Percentiles rank a stretch among this genome's conserved stretches.
Conservation (phyloP, 2,888 invertebrate species). For the Andrena bucephala region DNA sequence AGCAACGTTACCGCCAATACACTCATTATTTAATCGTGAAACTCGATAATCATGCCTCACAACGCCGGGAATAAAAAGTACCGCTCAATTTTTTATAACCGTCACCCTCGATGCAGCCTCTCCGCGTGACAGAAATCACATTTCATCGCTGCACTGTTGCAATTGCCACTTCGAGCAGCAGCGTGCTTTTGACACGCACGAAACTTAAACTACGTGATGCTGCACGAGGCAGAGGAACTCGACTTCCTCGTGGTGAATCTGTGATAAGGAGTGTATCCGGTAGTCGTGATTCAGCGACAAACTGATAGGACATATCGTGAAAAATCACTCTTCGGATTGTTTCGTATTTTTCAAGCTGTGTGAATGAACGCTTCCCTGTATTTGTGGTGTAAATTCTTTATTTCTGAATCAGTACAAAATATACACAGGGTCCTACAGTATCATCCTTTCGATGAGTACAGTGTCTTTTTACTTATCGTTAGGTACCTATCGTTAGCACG, state of each 20-base stretch:
- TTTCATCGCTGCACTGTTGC: neutral
- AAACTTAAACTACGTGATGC: constrained; percentile 12
- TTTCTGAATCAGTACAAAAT: constrained; percentile 37
- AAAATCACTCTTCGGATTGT: neutral
- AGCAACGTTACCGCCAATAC: constrained; percentile 26
- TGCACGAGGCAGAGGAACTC: constrained; percentile 50
- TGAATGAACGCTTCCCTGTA: neutral
- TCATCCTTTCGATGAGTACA: constrained; percentile 7
- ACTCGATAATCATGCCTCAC: neutral
- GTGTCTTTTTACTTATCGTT: neutral
- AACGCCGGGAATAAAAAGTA: neutral
- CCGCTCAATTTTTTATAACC: neutral
- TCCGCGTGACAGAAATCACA: neutral
- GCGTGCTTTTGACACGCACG: neutral
- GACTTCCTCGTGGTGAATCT: constrained; percentile 64
- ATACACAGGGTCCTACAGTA: constrained; percentile 7
- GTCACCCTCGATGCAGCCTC: neutral
- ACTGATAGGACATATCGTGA: neutral
- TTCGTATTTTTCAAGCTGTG: neutral
- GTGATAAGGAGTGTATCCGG: constrained; percentile 65
- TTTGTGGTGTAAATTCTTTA: constrained; percentile 21
- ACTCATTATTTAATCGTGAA: constrained; percentile 12
- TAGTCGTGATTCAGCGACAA: neutral
- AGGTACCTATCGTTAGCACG: constrained; percentile 15
- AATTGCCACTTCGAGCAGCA: too few relatives aligned